Evolutionary conservation across 2,888 invertebrate species (phyloP).

Genomic region (Cosmia pyralina): DNA sequence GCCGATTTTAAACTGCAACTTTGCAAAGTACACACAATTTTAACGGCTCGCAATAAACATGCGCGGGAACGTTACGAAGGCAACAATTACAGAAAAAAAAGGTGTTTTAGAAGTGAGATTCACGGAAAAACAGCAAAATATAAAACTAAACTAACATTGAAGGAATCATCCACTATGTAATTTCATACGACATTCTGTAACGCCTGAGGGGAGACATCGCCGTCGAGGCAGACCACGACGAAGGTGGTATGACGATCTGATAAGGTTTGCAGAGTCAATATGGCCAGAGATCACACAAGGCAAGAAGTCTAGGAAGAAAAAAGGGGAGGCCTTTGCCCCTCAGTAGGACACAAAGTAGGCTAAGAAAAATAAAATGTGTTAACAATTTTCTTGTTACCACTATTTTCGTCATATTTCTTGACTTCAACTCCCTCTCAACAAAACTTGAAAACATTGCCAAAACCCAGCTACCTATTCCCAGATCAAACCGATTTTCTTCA

Average conservation of each 20-base stretch:
- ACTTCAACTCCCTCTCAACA: conserved; percentile 3
- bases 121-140: conserved; percentile 6
- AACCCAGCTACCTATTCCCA: conserved; percentile 26
- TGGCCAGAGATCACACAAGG: too few species aligned
- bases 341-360: too few species aligned
- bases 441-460: conserved; percentile 34
- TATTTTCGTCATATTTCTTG: conserved; percentile 18
- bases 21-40: conserved; percentile 57
- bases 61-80: conserved; percentile 17
- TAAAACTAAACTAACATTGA: not conserved
- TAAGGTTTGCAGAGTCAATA: too few species aligned
- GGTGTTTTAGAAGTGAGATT: conserved; percentile 13
- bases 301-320: too few species aligned
- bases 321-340: too few species aligned
- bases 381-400: not conserved
- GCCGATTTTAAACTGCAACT: conserved; percentile 60
- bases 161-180: not conserved
- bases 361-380: too few species aligned
- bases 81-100: conserved; percentile 43
- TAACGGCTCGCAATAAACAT: conserved; percentile 58
- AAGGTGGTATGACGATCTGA: too few species aligned
- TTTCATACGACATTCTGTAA: not conserved
- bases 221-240: too few species aligned
- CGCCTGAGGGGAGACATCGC: too few species aligned
- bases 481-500: conserved; percentile 26